phyloP scores from a whole-genome alignment of 2,888 invertebrate species.

The Pristionchus arcanus region DNA sequence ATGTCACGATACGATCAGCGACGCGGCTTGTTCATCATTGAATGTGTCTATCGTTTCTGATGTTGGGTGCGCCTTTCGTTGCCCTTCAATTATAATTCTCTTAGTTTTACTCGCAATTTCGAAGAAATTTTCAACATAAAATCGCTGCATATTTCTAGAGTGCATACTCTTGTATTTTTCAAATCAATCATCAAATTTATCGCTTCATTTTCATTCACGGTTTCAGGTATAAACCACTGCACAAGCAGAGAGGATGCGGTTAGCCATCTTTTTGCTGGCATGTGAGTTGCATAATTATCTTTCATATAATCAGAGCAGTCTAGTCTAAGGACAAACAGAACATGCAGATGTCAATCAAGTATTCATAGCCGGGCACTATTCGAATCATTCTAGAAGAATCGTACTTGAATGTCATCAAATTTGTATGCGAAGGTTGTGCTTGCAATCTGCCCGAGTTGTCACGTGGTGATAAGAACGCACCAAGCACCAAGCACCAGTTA shows the following conservation, averaged over 20 bases:
- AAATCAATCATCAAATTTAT: not conserved
- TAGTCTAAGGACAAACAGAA: no score
- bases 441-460: not conserved
- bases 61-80: not conserved
- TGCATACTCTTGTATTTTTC: no score
- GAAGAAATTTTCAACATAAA: no score
- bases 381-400: no score
- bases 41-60: no score
- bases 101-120: no score
- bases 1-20: not conserved
- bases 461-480: not conserved
- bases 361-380: no score
- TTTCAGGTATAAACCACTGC: not conserved
- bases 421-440: not conserved
- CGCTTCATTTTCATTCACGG: not conserved
- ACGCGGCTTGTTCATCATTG: not conserved
- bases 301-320: not conserved
- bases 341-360: no score
- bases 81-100: no score
- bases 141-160: no score
- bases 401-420: no score
- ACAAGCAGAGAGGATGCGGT: not conserved
- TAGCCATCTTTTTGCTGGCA: not conserved
- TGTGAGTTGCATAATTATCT: not conserved
- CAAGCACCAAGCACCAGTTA: not conserved